Evolutionary conservation across 2,888 invertebrate species (phyloP).

Genomic region (Anorthoa munda): DNA sequence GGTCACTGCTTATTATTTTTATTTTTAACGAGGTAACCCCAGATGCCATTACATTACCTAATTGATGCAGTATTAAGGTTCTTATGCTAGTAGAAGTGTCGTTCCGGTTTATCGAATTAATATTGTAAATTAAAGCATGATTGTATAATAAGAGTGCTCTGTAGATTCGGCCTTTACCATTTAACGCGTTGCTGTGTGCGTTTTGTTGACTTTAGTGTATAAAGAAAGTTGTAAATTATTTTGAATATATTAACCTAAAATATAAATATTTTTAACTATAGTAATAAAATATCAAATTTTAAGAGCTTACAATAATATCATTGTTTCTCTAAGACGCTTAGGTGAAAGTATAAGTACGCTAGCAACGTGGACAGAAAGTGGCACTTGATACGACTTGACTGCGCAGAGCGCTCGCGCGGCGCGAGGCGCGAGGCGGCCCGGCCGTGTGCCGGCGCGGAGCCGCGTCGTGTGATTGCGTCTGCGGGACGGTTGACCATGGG

Average conservation of each 20-base stretch:
- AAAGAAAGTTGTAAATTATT: slow-evolving; percentile 53
- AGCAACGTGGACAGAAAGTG: not conserved
- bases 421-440: no score
- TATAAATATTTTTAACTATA: slow-evolving; percentile 25
- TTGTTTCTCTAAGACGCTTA: slow-evolving; percentile 58
- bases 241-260: slow-evolving; percentile 25
- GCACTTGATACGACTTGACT: not conserved
- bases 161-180: slow-evolving; percentile 4
- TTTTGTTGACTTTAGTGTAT: slow-evolving; percentile 52
- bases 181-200: slow-evolving; percentile 34
- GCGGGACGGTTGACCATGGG: not conserved
- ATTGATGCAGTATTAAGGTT: slow-evolving; percentile 38
- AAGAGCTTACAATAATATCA: slow-evolving; percentile 68
- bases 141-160: slow-evolving; percentile 2
- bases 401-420: not conserved
- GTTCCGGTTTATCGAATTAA: slow-evolving; percentile 17
- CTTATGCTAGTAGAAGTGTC: slow-evolving; percentile 15
- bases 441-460: no score
- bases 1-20: not conserved
- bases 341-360: slow-evolving; percentile 25
- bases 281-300: slow-evolving; percentile 59
- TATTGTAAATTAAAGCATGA: slow-evolving; percentile 29
- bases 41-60: slow-evolving; percentile 23
- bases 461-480: not conserved
- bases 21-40: slow-evolving; percentile 1